Evolutionary conservation across 2,888 invertebrate genomes (phyloP).

Genomic region (Lithophane socia): DNA sequence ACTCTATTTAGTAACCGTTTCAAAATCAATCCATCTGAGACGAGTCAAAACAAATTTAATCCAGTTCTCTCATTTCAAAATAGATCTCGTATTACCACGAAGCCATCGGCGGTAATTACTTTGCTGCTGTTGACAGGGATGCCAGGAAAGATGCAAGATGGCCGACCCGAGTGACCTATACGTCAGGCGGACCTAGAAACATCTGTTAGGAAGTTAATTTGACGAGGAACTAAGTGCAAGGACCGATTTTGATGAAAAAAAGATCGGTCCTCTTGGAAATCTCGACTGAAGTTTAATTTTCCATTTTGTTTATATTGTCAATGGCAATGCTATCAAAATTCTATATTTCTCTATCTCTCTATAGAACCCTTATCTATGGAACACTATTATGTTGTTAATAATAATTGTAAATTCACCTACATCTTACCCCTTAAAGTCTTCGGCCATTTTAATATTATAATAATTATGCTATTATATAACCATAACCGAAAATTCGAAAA

Average conservation of each 20-base stretch:
- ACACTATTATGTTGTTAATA: background rate
- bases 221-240: conserved; percentile 1
- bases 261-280: background rate
- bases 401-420: background rate
- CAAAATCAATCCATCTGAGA: conserved; percentile 51
- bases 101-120: conserved; percentile 64
- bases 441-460: background rate
- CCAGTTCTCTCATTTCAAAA: conserved; percentile 57
- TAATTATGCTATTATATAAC: conserved; percentile 1
- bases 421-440: background rate
- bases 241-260: background rate
- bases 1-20: conserved; percentile 24
- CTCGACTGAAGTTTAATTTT: background rate
- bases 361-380: background rate
- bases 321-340: background rate
- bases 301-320: background rate
- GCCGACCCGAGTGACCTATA: conserved; percentile 55
- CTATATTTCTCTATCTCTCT: background rate
- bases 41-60: conserved; percentile 64
- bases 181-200: conserved; percentile 44
- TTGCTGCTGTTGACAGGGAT: conserved; percentile 61
- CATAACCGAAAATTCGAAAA: conserved; percentile 38
- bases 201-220: conserved; percentile 55
- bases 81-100: conserved; percentile 62
- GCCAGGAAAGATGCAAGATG: conserved; percentile 59